Conservation (phyloP, 2,888 invertebrate species). For the Aphidius colemani region DNA sequence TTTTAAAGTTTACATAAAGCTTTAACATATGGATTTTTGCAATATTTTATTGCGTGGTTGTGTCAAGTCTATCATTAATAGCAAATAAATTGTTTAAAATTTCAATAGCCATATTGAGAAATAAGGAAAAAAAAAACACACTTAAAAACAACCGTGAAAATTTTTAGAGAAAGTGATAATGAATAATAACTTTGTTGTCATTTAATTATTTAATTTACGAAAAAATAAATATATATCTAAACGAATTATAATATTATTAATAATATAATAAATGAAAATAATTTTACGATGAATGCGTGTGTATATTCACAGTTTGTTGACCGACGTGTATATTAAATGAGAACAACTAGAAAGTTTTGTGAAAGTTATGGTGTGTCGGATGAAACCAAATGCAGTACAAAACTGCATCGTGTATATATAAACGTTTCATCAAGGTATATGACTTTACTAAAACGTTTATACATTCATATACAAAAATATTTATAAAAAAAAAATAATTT, state of each 20-base stretch:
- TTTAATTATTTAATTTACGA: neutral
- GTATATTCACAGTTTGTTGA: constrained; percentile 18
- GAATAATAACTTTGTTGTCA: neutral
- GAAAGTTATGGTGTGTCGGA: constrained; percentile 33
- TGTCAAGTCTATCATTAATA: neutral
- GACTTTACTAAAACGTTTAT: neutral
- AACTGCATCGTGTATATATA: constrained; percentile 12
- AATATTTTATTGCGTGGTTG: constrained; percentile 7
- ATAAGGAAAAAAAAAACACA: neutral
- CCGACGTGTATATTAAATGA: constrained; percentile 36
- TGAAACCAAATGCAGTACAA: constrained; percentile 36
- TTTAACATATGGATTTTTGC: constrained; percentile 4
- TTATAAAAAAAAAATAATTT: constrained; percentile 5
- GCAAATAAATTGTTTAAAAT: neutral
- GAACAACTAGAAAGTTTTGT: constrained; percentile 41
- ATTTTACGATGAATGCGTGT: constrained; percentile 10
- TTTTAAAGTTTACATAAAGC: constrained; percentile 7
- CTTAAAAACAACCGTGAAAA: neutral
- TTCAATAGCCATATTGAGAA: neutral
- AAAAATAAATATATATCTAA: neutral
- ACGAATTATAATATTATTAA: too few relatives aligned
- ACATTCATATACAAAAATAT: constrained; percentile 2
- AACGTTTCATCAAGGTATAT: neutral
- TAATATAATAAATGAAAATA: neutral
- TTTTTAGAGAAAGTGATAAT: neutral